phyloP scores from a whole-genome alignment of 2,888 invertebrate species.

The Aromia moschata region DNA sequence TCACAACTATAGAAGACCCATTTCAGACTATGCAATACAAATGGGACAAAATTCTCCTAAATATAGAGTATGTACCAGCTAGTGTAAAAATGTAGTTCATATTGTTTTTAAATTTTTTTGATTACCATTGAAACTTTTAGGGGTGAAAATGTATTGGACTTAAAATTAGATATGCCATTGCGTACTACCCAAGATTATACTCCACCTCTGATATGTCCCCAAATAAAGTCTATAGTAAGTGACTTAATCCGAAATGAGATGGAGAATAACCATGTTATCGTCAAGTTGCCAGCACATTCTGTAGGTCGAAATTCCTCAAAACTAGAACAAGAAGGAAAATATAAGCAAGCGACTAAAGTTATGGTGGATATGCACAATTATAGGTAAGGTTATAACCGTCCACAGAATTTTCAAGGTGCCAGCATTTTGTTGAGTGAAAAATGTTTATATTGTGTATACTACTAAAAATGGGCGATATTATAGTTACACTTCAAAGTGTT shows the following conservation, averaged over 20 bases:
- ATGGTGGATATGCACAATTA: conserved; percentile 60
- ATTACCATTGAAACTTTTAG: conserved; percentile 32
- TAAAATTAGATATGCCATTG: conserved; percentile 79
- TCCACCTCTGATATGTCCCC: conserved; percentile 76
- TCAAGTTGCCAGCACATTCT: conserved; percentile 59
- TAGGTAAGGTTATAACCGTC: conserved; percentile 50
- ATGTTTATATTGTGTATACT: too few relatives aligned
- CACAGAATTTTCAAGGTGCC: too few relatives aligned
- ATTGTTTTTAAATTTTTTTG: not conserved
- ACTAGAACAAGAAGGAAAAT: conserved; percentile 61
- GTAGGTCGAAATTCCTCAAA: conserved; percentile 57
- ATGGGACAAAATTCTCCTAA: conserved; percentile 47
- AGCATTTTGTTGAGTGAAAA: too few relatives aligned
- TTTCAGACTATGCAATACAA: conserved; percentile 58
- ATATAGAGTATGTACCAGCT: conserved; percentile 55
- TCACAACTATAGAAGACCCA: conserved; percentile 59
- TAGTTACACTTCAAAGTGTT: too few relatives aligned
- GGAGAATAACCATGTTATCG: conserved; percentile 56
- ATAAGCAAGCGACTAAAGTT: conserved; percentile 59
- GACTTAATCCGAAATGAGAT: conserved; percentile 66
- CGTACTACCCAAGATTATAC: conserved; percentile 80
- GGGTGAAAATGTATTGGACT: conserved; percentile 76
- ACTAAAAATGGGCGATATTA: too few relatives aligned
- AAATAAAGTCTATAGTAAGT: conserved; percentile 73
- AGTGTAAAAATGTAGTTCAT: not conserved